Evolutionary conservation across 2,888 invertebrate genomes (phyloP), one percentile per base, ranked within the genome.

Genomic region (Callimorpha dominula): DNA sequence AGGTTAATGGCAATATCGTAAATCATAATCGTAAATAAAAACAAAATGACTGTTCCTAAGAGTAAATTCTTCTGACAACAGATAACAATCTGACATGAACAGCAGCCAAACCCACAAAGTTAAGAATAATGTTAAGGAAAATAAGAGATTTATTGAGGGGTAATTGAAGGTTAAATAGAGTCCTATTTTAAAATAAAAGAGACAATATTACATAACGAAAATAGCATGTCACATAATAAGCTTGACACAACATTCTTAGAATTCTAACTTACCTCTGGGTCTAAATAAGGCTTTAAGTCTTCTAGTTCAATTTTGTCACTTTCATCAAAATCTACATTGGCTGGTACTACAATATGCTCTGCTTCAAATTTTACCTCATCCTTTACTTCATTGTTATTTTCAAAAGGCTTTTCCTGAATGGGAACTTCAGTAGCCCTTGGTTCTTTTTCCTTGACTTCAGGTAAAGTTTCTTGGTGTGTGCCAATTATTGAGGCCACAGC

Each of bases 401-500:
- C 71, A n/a, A 60, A 14, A 43, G 62, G 62, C 15, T 40, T 40
- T 71, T 67, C 40, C 43, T 70, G 50, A 15, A 68, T 71, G 9
- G 75, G 73, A 31, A 79, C 78, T 64, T 83, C 70, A 14, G 65
- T 73, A 42, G 77, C 73, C 20, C 73, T 65, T 72, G 67, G 71
- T 64, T 72, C 70, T 71, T 80, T 72, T 69, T 81, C 78, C 68
- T 78, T 60, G 65, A 75, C 70, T 54, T 63, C 63, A 15, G 66
- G 20, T 60, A 68, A 11, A 49, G 72, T 66, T 20, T 83, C 80
- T 81, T 89, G 86, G 1, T 80, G 73, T 54, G 92, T 90, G 11
- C 94, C 95, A 66, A 94, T 94, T 72, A 95, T 94, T 49, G 94
- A 93, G 3, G 95, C 94, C 57, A 95, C 93, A 14, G 95, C 95